Conservation (phyloP, 1,140 invertebrate species). For the Cataglyphis hispanica region DNA sequence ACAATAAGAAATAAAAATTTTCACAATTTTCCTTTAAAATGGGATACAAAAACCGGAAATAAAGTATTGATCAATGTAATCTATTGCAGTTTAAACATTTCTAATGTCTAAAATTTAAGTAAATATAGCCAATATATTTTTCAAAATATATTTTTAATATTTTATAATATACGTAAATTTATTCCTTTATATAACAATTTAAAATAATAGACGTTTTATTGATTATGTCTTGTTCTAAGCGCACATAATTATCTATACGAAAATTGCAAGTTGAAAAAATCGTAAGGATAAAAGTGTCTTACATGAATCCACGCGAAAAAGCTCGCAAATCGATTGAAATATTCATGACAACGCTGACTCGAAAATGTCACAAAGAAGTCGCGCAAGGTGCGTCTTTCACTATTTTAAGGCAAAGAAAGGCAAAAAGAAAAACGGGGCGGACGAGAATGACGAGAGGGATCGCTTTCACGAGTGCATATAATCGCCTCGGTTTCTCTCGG, state of each 20-base stretch:
- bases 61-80: neutral
- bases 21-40: neutral
- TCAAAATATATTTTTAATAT: neutral
- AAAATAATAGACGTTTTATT: neutral
- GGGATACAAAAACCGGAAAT: neutral
- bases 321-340: conserved; percentile 39
- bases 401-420: neutral
- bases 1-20: neutral
- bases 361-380: conserved; percentile 28
- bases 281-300: neutral
- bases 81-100: neutral
- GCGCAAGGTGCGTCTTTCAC: conserved; percentile 8
- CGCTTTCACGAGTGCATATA: conserved; percentile 9
- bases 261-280: conserved; percentile 5
- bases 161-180: neutral
- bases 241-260: neutral
- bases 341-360: conserved; percentile 42
- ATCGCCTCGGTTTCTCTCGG: neutral
- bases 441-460: neutral
- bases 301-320: conserved; percentile 6
- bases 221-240: neutral
- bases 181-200: neutral
- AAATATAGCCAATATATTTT: neutral
- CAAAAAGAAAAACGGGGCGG: neutral
- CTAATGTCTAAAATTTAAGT: neutral